Percentiles rank a stretch among this genome's conserved stretches.
Evolutionary conservation across 2,888 invertebrate species (phyloP).

Genomic region (Aleiodes alternator): DNA sequence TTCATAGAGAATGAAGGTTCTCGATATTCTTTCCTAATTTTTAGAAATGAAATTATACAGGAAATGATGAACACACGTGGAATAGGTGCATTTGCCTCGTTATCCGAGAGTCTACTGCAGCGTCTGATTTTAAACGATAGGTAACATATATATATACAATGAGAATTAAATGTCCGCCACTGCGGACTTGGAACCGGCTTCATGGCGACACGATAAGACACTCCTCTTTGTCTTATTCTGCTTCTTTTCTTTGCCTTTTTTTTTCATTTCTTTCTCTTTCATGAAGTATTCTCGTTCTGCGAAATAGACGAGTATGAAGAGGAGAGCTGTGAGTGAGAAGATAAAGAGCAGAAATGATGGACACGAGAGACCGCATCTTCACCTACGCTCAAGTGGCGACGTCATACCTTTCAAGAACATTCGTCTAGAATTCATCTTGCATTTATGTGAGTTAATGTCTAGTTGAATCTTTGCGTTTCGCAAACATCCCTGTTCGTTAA

Average conservation of each 20-base stretch:
- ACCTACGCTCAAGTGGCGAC: neutral
- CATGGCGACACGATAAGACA: neutral
- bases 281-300: conserved; percentile 13
- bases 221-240: conserved; percentile 2
- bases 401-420: neutral
- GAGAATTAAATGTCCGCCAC: too few relatives aligned
- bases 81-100: too few relatives aligned
- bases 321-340: neutral
- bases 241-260: neutral
- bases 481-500: neutral
- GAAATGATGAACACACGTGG: too few relatives aligned
- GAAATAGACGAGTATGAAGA: neutral
- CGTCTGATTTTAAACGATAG: too few relatives aligned
- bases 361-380: neutral
- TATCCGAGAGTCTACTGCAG: too few relatives aligned
- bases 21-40: too few relatives aligned
- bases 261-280: neutral
- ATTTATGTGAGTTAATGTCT: neutral
- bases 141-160: too few relatives aligned
- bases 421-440: neutral
- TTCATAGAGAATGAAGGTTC: too few relatives aligned
- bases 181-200: too few relatives aligned
- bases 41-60: too few relatives aligned
- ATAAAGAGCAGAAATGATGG: conserved; percentile 4
- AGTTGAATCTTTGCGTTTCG: neutral